Percentiles rank a stretch among this genome's conserved stretches.
Evolutionary conservation across 2,797 vertebrate genomes (phyloP).

Genomic region (Chrysolophus pictus): DNA sequence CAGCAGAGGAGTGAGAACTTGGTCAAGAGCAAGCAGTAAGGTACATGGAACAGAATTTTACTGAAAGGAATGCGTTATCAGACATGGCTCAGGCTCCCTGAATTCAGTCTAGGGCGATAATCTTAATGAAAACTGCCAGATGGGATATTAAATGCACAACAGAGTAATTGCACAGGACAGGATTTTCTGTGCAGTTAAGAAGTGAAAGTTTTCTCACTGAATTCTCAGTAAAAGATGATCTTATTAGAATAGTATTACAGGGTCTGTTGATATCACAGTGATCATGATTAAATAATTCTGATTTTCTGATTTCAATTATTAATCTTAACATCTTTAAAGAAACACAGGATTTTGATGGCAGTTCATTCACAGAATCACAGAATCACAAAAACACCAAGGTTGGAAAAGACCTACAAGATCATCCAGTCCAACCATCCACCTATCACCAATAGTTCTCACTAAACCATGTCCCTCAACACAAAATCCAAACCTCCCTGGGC

Average conservation of each 20-base stretch:
- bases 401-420: too few species aligned
- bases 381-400: too few species aligned
- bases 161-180: background rate
- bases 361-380: background rate
- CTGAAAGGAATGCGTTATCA: background rate
- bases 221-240: background rate
- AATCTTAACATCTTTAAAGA: background rate
- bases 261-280: background rate
- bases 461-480: too few species aligned
- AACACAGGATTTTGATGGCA: background rate
- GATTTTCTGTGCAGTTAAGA: background rate
- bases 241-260: background rate
- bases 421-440: too few species aligned
- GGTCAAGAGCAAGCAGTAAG: background rate
- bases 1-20: background rate
- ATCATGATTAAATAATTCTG: background rate
- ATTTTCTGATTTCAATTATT: conserved; percentile 16
- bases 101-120: background rate
- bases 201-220: background rate
- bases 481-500: too few species aligned
- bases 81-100: background rate
- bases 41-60: background rate
- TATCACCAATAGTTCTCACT: too few species aligned
- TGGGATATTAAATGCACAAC: background rate
- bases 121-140: background rate